These are phyloP conservation scores for Andricus curvator DNA, from an alignment of 2,888 invertebrate species.

Conservation along the genomic window DNA sequence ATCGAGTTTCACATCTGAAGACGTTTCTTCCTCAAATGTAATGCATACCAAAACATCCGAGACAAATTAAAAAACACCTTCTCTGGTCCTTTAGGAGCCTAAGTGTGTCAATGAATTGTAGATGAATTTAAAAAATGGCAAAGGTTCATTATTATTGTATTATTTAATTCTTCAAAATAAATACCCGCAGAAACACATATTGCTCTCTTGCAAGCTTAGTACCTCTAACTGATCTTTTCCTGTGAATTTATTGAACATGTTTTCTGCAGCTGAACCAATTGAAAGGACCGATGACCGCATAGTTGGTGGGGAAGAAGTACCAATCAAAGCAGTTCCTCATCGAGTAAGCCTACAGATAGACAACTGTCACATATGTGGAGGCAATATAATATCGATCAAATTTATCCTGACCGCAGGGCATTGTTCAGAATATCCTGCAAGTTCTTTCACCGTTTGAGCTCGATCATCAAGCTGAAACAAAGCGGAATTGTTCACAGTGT, in stretches of 20 bases:
- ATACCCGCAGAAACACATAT: too few species aligned
- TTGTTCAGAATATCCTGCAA: conserved; percentile 75
- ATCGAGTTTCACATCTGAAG: too few species aligned
- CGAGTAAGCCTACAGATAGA: conserved; percentile 77
- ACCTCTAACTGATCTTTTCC: too few species aligned
- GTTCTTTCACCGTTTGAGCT: conserved; percentile 74
- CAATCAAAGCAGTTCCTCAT: conserved; percentile 79
- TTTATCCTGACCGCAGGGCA: conserved; percentile 82
- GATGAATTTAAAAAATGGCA: too few species aligned
- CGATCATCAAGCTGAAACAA: conserved; percentile 79
- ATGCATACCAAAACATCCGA: too few species aligned
- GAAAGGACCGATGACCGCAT: conserved; percentile 63
- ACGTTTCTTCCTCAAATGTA: too few species aligned
- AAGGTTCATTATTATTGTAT: too few species aligned
- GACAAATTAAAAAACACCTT: too few species aligned
- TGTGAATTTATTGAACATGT: neutral
- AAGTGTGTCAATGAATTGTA: too few species aligned
- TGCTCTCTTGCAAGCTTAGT: too few species aligned
- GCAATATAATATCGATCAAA: conserved; percentile 79
- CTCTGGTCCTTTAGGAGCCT: too few species aligned
- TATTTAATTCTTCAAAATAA: too few species aligned
- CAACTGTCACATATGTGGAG: conserved; percentile 79
- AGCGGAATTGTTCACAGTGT: conserved; percentile 80
- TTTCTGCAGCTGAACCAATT: neutral
- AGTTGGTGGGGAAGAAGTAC: conserved; percentile 78